Percentiles rank a stretch among this genome's conserved stretches.
phyloP scores from a whole-genome alignment of 2,797 vertebrate species.

The Coluber constrictor region DNA sequence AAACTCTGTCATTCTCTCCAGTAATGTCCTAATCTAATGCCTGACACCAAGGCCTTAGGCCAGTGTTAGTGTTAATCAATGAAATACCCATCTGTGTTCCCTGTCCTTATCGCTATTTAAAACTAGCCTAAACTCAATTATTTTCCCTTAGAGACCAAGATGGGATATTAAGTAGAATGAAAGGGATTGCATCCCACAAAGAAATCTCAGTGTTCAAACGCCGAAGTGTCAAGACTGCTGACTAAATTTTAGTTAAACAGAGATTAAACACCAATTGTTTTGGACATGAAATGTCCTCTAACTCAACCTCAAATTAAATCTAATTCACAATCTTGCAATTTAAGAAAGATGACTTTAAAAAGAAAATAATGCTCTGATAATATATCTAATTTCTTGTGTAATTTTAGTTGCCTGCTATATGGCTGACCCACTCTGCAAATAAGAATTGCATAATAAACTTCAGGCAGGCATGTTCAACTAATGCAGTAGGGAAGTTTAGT shows the following conservation, averaged over 20 bases:
- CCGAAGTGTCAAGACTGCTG: constrained; percentile 87
- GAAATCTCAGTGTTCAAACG: constrained; percentile 87
- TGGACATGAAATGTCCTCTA: constrained; percentile 77
- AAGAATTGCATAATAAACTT: constrained; percentile 48
- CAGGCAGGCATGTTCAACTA: constrained; percentile 51
- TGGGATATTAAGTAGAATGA: constrained; percentile 96
- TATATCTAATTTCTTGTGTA: constrained; percentile 79
- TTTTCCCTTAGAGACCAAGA: constrained; percentile 98
- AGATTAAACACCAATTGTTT: constrained; percentile 86
- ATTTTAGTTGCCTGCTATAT: constrained; percentile 68
- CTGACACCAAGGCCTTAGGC: constrained; percentile 94
- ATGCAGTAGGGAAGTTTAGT: constrained; percentile 51
- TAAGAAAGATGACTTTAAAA: constrained; percentile 74
- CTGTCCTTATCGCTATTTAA: constrained; percentile 97
- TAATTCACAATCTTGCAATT: constrained; percentile 81
- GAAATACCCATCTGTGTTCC: constrained; percentile 97
- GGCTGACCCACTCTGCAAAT: constrained; percentile 70
- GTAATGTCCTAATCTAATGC: constrained; percentile 98
- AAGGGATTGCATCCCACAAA: constrained; percentile 84
- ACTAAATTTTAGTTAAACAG: constrained; percentile 95
- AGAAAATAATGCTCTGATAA: constrained; percentile 34
- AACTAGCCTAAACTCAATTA: constrained; percentile 99
- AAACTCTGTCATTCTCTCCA: constrained; percentile 97
- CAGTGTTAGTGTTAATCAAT: constrained; percentile 95
- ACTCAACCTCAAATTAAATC: constrained; percentile 71